Conservation (phyloP, 2,113 vertebrate species). For the Sminthopsis crassicaudata region DNA sequence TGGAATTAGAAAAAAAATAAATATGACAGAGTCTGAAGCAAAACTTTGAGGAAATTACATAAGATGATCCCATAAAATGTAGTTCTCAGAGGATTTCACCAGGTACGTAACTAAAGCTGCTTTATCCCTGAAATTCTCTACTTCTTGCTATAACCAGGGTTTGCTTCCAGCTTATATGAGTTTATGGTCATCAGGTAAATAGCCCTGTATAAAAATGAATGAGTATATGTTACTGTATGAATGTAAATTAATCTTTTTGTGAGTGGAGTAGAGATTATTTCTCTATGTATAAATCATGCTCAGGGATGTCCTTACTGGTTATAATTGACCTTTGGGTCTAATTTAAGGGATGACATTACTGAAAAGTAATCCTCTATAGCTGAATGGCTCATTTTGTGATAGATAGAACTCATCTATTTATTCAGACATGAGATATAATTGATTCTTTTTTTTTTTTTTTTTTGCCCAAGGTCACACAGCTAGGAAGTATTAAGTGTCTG, state of each 20-base stretch:
- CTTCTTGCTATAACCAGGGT: background rate
- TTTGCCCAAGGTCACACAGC: no score
- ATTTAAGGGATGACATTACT: background rate
- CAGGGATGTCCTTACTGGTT: background rate
- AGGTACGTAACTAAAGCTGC: background rate
- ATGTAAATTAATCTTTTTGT: background rate
- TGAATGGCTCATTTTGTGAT: background rate
- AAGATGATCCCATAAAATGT: background rate
- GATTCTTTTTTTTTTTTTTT: no score
- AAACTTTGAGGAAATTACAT: background rate
- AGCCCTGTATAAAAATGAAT: background rate
- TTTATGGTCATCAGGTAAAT: background rate
- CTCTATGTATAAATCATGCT: background rate
- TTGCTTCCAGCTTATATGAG: background rate
- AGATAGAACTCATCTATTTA: no score
- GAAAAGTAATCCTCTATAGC: background rate
- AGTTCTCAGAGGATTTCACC: background rate
- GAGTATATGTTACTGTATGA: background rate
- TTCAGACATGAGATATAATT: no score
- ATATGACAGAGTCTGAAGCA: background rate
- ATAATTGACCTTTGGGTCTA: background rate
- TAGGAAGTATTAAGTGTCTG: no score
- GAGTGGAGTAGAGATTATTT: background rate
- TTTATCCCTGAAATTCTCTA: background rate
- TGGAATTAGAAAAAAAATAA: background rate